A percentile compares a stretch with the other conserved stretches of the same genome.
phyloP scores from a whole-genome alignment of 1,140 invertebrate species.

The Drosophila chauvacae region DNA sequence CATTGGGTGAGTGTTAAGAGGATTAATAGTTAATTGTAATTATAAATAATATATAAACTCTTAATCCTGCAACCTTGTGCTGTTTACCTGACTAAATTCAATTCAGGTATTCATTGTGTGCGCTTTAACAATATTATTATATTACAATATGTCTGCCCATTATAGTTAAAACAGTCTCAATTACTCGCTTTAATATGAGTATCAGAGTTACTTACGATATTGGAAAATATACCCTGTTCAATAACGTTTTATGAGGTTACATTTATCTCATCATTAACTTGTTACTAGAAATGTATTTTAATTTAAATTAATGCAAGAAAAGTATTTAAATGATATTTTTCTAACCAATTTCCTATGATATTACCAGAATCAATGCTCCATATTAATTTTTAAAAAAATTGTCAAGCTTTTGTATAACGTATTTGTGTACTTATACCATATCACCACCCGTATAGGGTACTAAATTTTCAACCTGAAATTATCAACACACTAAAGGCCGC shows the following conservation, averaged over 20 bases:
- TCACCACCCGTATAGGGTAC: not conserved
- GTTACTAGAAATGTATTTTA: too few relatives aligned
- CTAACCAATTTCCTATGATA: not conserved
- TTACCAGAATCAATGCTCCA: not conserved
- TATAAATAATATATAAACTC: not conserved
- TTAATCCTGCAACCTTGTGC: not conserved
- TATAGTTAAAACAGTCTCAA: conserved; percentile 1
- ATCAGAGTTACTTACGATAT: not conserved
- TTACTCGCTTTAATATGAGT: not conserved
- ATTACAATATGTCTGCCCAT: conserved; percentile 23
- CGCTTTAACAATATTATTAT: not conserved
- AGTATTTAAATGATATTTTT: not conserved
- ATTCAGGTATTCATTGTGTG: not conserved
- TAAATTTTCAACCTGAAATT: not conserved
- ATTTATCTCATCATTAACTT: not conserved
- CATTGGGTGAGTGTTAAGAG: not conserved
- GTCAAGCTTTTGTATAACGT: not conserved
- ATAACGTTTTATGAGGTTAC: not conserved
- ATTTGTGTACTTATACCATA: not conserved
- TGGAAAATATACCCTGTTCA: not conserved
- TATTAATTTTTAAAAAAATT: not conserved
- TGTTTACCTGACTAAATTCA: not conserved
- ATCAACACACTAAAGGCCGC: not conserved
- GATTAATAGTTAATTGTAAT: not conserved
- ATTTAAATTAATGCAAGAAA: not conserved